phyloP scores from a whole-genome alignment of 2,797 vertebrate genomes.

The Erpetoichthys calabaricus region DNA sequence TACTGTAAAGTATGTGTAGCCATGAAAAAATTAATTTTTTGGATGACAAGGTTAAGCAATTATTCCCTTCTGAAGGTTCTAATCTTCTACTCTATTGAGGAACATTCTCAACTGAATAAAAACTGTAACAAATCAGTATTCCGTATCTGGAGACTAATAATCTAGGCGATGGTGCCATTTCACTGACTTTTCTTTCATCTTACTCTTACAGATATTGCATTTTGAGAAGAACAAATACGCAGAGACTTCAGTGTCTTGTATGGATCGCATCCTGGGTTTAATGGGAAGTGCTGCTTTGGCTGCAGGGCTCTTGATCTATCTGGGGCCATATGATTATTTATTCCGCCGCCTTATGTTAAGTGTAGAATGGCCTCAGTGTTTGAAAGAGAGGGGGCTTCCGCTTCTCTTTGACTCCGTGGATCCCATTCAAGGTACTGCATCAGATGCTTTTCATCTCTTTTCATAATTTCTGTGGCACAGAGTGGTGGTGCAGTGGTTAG shows the following conservation, averaged over 20 bases:
- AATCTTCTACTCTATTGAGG: no score
- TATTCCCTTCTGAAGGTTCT: no score
- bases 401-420: conserved; percentile 17
- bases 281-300: neutral
- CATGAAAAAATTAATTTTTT: no score
- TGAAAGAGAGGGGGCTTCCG: conserved; percentile 15
- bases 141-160: no score
- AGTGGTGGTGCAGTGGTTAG: no score
- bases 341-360: conserved; percentile 8
- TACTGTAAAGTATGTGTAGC: no score
- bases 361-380: conserved; percentile 12
- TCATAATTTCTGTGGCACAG: no score
- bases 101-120: no score
- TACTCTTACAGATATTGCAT: conserved; percentile 11
- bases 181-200: no score
- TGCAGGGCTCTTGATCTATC: neutral
- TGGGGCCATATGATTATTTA: neutral
- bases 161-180: no score
- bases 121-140: no score
- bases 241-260: conserved; percentile 1
- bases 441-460: neutral
- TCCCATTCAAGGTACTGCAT: conserved; percentile 13
- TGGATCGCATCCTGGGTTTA: neutral
- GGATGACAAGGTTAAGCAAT: no score
- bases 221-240: conserved; percentile 4